A percentile compares a stretch with the other conserved stretches of the same genome.
Evolutionary conservation across 2,113 vertebrate genomes (phyloP).

Genomic region (Microcebus ravelobensis): DNA sequence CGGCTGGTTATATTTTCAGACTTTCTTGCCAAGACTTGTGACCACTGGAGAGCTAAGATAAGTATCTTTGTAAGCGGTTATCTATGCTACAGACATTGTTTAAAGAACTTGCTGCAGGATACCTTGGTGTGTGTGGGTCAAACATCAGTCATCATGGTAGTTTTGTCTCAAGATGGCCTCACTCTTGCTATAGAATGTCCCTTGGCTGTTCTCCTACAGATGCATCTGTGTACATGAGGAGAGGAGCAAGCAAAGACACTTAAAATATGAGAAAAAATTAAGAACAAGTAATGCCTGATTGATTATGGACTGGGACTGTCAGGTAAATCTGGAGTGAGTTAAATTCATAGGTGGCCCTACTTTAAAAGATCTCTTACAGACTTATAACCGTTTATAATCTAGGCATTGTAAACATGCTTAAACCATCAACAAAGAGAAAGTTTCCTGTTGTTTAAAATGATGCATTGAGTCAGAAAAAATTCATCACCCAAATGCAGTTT

Average conservation of each 20-base stretch:
- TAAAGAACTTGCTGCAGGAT: background rate
- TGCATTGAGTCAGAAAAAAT: background rate
- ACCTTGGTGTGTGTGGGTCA: background rate
- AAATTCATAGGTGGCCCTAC: background rate
- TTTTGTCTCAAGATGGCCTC: background rate
- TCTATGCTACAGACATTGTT: background rate
- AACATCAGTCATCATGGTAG: background rate
- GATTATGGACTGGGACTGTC: background rate
- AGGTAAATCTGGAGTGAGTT: background rate
- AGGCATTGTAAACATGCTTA: background rate
- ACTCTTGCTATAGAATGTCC: background rate
- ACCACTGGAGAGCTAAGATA: too few relatives aligned
- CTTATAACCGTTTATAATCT: background rate
- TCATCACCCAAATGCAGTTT: background rate
- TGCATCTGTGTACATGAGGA: too few relatives aligned
- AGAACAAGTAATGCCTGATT: background rate
- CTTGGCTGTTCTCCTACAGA: background rate
- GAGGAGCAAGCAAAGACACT: background rate
- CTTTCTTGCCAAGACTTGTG: background rate
- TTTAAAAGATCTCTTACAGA: background rate
- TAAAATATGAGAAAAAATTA: background rate
- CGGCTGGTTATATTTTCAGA: background rate
- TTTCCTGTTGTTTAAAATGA: constrained; percentile 46
- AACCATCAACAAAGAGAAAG: background rate
- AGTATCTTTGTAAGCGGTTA: background rate